Conservation (phyloP, 1,140 invertebrate species). For the Lutraria rhynchaena region DNA sequence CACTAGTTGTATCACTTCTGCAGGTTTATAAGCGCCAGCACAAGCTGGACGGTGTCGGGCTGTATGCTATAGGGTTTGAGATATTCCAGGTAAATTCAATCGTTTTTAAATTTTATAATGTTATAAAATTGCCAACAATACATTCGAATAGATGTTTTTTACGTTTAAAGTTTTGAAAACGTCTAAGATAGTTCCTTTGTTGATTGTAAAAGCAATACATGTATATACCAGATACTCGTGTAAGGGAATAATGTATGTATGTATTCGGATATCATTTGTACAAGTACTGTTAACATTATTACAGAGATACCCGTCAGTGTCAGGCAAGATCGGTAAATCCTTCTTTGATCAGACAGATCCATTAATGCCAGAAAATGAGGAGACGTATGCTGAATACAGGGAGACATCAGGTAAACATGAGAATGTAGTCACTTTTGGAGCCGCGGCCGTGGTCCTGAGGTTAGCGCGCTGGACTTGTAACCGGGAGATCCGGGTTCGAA, state of each 20-base stretch:
- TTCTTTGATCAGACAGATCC: slow-evolving; percentile 75
- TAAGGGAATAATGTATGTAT: too few relatives aligned
- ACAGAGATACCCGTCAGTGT: slow-evolving; percentile 55
- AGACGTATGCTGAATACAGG: slow-evolving; percentile 75
- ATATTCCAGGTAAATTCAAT: slow-evolving; percentile 69
- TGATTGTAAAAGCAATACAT: too few relatives aligned
- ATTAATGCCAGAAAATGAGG: slow-evolving; percentile 76
- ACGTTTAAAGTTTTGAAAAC: too few relatives aligned
- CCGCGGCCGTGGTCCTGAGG: too few relatives aligned
- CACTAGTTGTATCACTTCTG: slow-evolving; percentile 69
- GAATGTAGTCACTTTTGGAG: not conserved
- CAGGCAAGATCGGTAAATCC: slow-evolving; percentile 53
- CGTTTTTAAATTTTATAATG: too few relatives aligned
- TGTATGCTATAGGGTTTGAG: slow-evolving; percentile 75
- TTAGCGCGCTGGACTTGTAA: too few relatives aligned
- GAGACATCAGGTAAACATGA: slow-evolving; percentile 66
- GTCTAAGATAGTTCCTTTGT: too few relatives aligned
- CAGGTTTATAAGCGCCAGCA: slow-evolving; percentile 70
- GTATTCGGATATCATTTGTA: too few relatives aligned
- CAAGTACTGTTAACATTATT: slow-evolving; percentile 39
- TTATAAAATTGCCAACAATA: too few relatives aligned
- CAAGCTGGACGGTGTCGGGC: slow-evolving; percentile 65
- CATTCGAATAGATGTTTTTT: too few relatives aligned
- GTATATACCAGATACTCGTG: too few relatives aligned
- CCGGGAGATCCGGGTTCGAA: too few relatives aligned